phyloP scores from a whole-genome alignment of 2,888 invertebrate species.

The Tachystola acroxantha region DNA sequence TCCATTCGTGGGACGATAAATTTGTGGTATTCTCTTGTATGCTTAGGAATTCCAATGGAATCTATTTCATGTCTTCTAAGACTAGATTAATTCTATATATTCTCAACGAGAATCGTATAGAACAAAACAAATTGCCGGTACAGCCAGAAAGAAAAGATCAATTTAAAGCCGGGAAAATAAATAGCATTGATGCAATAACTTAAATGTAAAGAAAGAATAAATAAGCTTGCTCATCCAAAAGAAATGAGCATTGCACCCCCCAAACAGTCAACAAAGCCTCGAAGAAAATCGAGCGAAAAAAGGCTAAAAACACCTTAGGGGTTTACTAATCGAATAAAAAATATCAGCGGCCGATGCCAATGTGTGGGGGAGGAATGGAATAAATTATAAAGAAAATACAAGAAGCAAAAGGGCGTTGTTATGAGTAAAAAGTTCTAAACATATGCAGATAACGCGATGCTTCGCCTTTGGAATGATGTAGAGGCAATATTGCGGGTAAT shows the following conservation, averaged over 20 bases:
- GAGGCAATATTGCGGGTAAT: constrained; percentile 43
- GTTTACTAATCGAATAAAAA: constrained; percentile 81
- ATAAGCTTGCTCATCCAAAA: constrained; percentile 73
- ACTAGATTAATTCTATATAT: neutral
- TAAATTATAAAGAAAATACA: constrained; percentile 78
- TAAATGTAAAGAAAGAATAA: constrained; percentile 43
- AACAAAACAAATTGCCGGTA: no score
- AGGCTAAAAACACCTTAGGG: constrained; percentile 80
- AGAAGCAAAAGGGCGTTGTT: constrained; percentile 69
- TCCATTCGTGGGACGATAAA: constrained; percentile 3
- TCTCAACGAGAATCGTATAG: no score
- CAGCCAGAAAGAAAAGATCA: no score
- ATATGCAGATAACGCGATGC: constrained; percentile 61
- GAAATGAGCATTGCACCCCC: constrained; percentile 74
- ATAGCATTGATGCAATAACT: neutral
- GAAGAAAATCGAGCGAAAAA: constrained; percentile 79
- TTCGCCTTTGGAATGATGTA: constrained; percentile 50
- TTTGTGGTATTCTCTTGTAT: constrained; percentile 7
- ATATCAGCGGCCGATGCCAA: constrained; percentile 79
- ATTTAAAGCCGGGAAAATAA: neutral
- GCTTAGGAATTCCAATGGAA: no score
- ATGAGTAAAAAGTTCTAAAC: constrained; percentile 64
- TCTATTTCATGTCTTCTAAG: neutral
- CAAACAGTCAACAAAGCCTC: constrained; percentile 77
- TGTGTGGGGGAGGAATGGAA: constrained; percentile 75